A percentile compares a stretch with the other conserved stretches of the same genome.
These are phyloP conservation scores for Pharmacophagus antenor DNA, from an alignment of 2,888 invertebrate genomes.

Conservation along the genomic window DNA sequence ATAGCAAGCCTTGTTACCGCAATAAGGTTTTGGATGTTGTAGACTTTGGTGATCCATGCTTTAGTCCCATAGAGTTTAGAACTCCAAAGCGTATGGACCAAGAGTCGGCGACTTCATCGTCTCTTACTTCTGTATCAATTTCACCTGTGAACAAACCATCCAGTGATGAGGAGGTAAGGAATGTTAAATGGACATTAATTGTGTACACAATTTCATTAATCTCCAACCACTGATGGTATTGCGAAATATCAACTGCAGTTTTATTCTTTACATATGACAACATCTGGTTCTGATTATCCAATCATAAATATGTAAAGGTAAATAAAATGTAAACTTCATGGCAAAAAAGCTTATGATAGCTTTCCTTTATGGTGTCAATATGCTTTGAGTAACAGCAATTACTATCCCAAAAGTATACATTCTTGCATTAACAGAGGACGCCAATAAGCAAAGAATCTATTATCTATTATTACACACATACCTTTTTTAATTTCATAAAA, in stretches of 20 bases:
- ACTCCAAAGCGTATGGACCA: slow-evolving; percentile 55
- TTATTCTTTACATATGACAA: no score
- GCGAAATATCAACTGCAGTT: no score
- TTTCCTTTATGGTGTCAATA: no score
- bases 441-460: no score
- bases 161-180: slow-evolving; percentile 68
- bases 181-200: not conserved
- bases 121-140: slow-evolving; percentile 59
- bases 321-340: not conserved
- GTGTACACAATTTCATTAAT: not conserved
- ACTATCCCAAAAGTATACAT: no score
- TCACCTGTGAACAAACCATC: slow-evolving; percentile 65
- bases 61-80: slow-evolving; percentile 65
- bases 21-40: slow-evolving; percentile 69
- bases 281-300: no score
- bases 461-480: no score
- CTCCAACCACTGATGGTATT: not conserved
- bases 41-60: slow-evolving; percentile 65
- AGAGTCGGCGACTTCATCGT: slow-evolving; percentile 53
- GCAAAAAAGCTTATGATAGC: not conserved
- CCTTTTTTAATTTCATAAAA: no score
- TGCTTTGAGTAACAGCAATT: no score
- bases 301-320: not conserved
- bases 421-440: no score
- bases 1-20: slow-evolving; percentile 53